A percentile compares a stretch with the other conserved stretches of the same genome.
Conservation (phyloP, 2,113 vertebrate species). For the Burhinus bistriatus region DNA sequence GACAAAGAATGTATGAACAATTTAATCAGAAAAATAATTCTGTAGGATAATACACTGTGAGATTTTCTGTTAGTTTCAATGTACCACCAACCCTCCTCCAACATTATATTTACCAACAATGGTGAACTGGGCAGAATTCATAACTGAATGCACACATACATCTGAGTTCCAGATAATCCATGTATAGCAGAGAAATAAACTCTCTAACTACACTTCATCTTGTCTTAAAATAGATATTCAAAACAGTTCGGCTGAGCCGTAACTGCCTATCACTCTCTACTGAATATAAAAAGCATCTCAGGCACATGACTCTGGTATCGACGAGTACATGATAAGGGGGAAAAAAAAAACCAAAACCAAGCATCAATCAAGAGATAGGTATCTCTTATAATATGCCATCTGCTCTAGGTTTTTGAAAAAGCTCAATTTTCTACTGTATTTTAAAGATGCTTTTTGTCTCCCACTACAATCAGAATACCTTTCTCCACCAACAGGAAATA, state of each 20-base stretch:
- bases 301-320: neutral
- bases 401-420: neutral
- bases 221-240: slow-evolving; percentile 35
- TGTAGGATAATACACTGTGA: neutral
- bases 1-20: neutral
- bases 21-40: neutral
- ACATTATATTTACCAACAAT: neutral
- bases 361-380: neutral
- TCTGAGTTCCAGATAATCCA: neutral
- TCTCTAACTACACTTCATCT: neutral
- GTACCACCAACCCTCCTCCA: neutral
- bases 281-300: neutral
- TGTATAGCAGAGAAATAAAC: neutral
- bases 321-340: neutral
- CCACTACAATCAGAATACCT: neutral
- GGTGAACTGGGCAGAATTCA: neutral
- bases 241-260: slow-evolving; percentile 22
- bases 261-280: neutral
- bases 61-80: neutral
- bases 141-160: neutral
- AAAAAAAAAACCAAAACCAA: neutral
- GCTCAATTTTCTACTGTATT: neutral
- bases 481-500: neutral
- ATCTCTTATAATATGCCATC: neutral
- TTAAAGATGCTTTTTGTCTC: neutral